Percentiles rank a stretch among this genome's conserved stretches.
phyloP scores from a whole-genome alignment of 2,888 invertebrate species.

The Capitulum mitella region DNA sequence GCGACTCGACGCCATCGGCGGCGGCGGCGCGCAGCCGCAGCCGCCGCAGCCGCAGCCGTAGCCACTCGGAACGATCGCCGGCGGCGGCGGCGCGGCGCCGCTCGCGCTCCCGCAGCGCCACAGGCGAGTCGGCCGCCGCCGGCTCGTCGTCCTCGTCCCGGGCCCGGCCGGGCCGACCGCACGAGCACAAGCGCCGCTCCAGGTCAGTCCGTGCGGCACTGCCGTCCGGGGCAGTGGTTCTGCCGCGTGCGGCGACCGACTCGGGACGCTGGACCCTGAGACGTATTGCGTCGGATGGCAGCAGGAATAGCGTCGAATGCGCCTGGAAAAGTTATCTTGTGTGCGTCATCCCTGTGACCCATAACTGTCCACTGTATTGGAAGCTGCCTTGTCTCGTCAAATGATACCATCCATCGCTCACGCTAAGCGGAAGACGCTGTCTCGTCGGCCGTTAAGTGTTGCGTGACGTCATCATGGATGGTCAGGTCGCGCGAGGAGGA shows the following conservation, averaged over 20 bases:
- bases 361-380: too few species aligned
- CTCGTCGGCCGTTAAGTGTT: too few species aligned
- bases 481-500: neutral
- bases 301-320: too few species aligned
- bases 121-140: too few species aligned
- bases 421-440: too few species aligned
- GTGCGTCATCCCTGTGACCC: too few species aligned
- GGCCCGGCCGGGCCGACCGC: neutral
- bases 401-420: too few species aligned
- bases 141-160: neutral
- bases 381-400: too few species aligned
- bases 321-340: too few species aligned
- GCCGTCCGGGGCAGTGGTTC: neutral
- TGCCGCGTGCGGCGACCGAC: too few species aligned
- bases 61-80: neutral
- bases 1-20: neutral
- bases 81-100: neutral
- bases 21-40: neutral
- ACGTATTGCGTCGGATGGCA: too few species aligned
- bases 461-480: neutral
- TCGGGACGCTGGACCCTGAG: too few species aligned
- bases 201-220: neutral
- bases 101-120: neutral
- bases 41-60: constrained; percentile 21
- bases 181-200: neutral